Conservation (phyloP, 1,140 invertebrate species). For the Meloidogyne floridensis region DNA sequence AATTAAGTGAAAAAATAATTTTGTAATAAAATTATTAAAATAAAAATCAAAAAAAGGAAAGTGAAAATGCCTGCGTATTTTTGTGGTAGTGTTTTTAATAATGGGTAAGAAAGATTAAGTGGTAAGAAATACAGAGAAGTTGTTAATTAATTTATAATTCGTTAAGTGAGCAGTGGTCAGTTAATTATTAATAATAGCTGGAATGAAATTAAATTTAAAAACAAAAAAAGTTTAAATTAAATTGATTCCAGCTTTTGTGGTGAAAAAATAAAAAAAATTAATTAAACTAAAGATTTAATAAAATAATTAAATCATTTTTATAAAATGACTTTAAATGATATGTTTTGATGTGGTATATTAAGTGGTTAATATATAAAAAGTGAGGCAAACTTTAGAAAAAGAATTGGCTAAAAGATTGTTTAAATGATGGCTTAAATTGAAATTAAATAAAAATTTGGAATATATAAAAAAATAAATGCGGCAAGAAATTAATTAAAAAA, state of each 20-base stretch:
- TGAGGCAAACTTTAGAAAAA: background rate
- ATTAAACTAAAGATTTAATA: background rate
- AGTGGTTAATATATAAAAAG: background rate
- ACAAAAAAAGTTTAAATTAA: background rate
- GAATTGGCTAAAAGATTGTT: background rate
- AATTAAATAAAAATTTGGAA: background rate
- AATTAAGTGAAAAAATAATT: conserved; percentile 6
- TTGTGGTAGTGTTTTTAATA: background rate
- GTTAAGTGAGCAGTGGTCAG: conserved; percentile 3
- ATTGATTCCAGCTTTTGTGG: conserved; percentile 4
- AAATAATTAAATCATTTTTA: background rate
- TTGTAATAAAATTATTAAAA: background rate
- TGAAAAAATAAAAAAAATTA: background rate
- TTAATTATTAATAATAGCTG: background rate
- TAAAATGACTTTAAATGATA: background rate
- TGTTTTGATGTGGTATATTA: background rate
- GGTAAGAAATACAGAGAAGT: background rate
- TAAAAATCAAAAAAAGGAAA: background rate
- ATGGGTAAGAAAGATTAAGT: background rate
- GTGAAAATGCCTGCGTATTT: background rate
- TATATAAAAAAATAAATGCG: conserved; percentile 2
- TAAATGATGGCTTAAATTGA: background rate
- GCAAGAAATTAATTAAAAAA: background rate
- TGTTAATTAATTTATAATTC: background rate
- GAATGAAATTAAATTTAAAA: background rate